Evolutionary conservation across 2,888 invertebrate genomes (phyloP).

Genomic region (Pristionchus mayeri): DNA sequence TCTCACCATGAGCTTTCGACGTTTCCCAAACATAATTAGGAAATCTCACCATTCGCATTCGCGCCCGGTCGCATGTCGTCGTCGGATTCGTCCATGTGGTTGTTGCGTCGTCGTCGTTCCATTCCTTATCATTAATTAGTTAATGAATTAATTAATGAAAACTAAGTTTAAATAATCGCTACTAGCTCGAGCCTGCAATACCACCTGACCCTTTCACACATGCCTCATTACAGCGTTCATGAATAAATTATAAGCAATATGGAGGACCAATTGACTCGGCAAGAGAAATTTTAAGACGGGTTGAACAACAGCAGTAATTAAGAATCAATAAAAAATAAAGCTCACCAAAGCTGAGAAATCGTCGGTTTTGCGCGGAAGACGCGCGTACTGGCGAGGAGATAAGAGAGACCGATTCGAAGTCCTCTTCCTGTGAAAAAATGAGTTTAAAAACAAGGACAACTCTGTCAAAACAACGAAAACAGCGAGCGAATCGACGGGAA

Average conservation of each 20-base stretch:
- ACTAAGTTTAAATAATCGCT: not conserved
- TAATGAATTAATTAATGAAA: not conserved
- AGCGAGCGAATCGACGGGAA: too few species aligned
- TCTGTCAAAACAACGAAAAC: too few species aligned
- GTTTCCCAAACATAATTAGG: not conserved
- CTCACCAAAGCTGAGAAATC: slow-evolving; percentile 42
- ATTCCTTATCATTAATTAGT: not conserved
- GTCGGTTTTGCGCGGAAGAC: slow-evolving; percentile 42
- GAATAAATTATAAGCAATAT: too few species aligned
- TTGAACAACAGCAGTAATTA: not conserved
- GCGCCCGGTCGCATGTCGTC: not conserved
- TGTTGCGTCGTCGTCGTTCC: slow-evolving; percentile 27
- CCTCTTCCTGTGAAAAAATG: slow-evolving; percentile 51
- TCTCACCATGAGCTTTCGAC: not conserved
- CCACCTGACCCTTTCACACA: too few species aligned
- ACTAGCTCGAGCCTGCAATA: too few species aligned
- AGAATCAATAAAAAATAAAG: not conserved
- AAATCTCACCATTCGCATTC: not conserved
- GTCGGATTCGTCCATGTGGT: not conserved
- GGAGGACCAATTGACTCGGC: too few species aligned
- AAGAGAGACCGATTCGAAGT: slow-evolving; percentile 57
- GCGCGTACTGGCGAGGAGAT: slow-evolving; percentile 53
- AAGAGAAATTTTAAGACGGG: not conserved
- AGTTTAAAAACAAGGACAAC: too few species aligned
- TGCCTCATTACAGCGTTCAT: too few species aligned